Percentiles rank a stretch among this genome's conserved stretches.
Evolutionary conservation across 2,797 vertebrate genomes (phyloP).

Genomic region (Aeoliscus strigatus): DNA sequence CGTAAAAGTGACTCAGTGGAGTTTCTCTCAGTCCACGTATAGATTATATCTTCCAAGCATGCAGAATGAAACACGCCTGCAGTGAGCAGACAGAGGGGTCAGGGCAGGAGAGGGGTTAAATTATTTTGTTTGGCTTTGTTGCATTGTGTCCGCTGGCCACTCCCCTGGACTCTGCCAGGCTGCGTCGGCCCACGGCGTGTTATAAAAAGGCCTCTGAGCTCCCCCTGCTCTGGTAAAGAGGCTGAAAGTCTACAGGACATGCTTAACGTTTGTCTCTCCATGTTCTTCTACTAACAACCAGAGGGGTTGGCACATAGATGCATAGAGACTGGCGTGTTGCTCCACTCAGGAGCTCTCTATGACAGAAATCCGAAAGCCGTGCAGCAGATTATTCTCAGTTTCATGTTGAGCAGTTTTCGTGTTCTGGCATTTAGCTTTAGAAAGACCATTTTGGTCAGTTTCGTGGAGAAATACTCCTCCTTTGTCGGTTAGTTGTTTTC

Average conservation of each 20-base stretch:
- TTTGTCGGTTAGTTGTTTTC: slow-evolving; percentile 28
- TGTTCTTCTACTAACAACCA: slow-evolving; percentile 66
- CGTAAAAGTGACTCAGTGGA: too few species aligned
- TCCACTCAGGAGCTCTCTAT: slow-evolving; percentile 68
- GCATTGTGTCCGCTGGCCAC: slow-evolving; percentile 69
- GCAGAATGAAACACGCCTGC: slow-evolving; percentile 8
- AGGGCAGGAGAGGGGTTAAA: slow-evolving; percentile 66
- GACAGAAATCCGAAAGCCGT: slow-evolving; percentile 56
- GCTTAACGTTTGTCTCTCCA: slow-evolving; percentile 70
- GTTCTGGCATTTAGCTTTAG: slow-evolving; percentile 56
- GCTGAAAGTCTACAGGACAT: slow-evolving; percentile 77
- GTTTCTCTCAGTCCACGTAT: too few species aligned
- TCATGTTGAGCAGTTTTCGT: slow-evolving; percentile 46
- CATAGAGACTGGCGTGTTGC: slow-evolving; percentile 61
- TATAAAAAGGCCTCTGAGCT: slow-evolving; percentile 77
- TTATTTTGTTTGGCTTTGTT: slow-evolving; percentile 67
- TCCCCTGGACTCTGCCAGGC: slow-evolving; percentile 61
- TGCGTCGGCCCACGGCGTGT: slow-evolving; percentile 49
- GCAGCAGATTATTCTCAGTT: slow-evolving; percentile 42
- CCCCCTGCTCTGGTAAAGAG: slow-evolving; percentile 73
- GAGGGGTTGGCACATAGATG: slow-evolving; percentile 61
- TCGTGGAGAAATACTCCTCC: slow-evolving; percentile 34
- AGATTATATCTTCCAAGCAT: slow-evolving; percentile 1
- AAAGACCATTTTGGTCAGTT: slow-evolving; percentile 10
- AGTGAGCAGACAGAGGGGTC: slow-evolving; percentile 16